Evolutionary conservation across 2,888 invertebrate species (phyloP).

Genomic region (Drosophila meridiana): DNA sequence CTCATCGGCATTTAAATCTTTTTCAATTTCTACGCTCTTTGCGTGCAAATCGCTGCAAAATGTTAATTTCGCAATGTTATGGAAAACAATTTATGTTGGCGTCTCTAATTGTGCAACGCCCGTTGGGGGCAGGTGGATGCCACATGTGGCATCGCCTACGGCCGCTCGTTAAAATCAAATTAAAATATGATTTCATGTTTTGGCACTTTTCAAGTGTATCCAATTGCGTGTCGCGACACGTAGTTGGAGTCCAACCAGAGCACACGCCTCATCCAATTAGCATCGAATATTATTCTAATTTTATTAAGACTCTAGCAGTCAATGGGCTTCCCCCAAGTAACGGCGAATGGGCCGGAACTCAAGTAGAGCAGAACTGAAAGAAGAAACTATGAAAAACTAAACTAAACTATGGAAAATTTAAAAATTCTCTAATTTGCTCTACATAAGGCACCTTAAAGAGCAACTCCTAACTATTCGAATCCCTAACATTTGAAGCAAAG

Average conservation of each 20-base stretch:
- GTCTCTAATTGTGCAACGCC: conserved; percentile 59
- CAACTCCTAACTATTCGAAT: neutral
- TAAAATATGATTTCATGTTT: conserved; percentile 76
- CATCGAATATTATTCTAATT: conserved; percentile 58
- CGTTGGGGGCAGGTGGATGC: conserved; percentile 8
- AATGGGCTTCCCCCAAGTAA: conserved; percentile 59
- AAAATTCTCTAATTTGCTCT: neutral
- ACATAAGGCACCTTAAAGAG: neutral
- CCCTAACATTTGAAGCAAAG: neutral
- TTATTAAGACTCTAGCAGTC: conserved; percentile 57
- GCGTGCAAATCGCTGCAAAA: conserved; percentile 70
- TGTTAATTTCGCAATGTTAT: conserved; percentile 54
- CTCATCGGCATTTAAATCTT: conserved; percentile 34
- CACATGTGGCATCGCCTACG: conserved; percentile 15
- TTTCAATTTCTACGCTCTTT: conserved; percentile 50
- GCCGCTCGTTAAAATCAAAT: conserved; percentile 62
- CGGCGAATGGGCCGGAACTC: neutral
- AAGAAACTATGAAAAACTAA: neutral
- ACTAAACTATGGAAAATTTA: neutral
- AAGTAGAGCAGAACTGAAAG: neutral
- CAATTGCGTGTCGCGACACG: conserved; percentile 51
- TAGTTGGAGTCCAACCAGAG: conserved; percentile 11
- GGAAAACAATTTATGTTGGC: conserved; percentile 50
- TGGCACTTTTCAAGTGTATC: conserved; percentile 60
- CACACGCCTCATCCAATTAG: conserved; percentile 68